Evolutionary conservation across 2,113 vertebrate genomes (phyloP).

Genomic region (Crotophaga sulcirostris): DNA sequence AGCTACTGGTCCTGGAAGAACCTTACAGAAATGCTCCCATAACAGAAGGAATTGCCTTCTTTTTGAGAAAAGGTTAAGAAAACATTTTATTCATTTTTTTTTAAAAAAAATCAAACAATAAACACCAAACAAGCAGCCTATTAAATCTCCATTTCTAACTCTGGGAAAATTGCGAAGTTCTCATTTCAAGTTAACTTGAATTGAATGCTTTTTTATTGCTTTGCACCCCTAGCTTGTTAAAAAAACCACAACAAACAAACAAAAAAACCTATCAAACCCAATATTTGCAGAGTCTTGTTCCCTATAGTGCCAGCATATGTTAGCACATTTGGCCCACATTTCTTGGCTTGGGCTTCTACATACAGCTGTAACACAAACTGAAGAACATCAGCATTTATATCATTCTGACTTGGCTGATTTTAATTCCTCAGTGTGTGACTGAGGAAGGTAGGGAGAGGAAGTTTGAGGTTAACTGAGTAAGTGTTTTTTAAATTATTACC

Average conservation of each 20-base stretch:
- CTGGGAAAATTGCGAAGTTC: not conserved
- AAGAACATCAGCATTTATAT: not conserved
- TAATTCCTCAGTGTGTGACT: not conserved
- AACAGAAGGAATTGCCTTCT: not conserved
- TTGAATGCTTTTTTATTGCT: not conserved
- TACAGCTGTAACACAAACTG: not conserved
- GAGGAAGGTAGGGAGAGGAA: not conserved
- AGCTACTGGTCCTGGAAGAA: not conserved
- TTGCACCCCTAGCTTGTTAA: not conserved
- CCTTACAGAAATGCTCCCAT: not conserved
- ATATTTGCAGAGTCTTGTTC: not conserved
- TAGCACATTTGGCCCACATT: not conserved
- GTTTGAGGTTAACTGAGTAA: not conserved
- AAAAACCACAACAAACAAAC: too few relatives aligned
- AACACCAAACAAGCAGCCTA: not conserved
- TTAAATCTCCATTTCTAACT: not conserved
- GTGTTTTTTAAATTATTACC: not conserved
- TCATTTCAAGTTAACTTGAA: not conserved
- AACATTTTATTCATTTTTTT: not conserved
- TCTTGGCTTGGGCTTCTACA: not conserved
- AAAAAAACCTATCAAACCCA: too few relatives aligned
- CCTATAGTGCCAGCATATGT: not conserved
- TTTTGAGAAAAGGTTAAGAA: not conserved
- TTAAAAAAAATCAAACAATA: too few relatives aligned
- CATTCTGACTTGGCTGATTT: conserved; percentile 2